Evolutionary conservation across 2,888 invertebrate genomes (phyloP).

Genomic region (Anaspis maculata): DNA sequence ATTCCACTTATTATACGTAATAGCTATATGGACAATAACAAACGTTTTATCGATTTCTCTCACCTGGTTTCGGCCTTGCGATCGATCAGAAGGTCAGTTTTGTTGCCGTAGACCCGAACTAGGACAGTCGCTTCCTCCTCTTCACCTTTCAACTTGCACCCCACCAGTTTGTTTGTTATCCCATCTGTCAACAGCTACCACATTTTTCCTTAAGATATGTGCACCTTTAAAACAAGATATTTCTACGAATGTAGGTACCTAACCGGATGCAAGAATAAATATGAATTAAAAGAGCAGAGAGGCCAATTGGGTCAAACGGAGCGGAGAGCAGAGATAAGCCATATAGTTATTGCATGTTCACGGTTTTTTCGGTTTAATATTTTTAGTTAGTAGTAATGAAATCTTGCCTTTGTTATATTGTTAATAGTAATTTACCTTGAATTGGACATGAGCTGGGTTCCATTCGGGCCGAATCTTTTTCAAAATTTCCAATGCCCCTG

Average conservation of each 20-base stretch:
- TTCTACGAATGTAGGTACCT: too few species aligned
- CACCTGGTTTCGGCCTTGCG: slow-evolving; percentile 72
- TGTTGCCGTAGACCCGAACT: slow-evolving; percentile 85
- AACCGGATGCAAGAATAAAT: slow-evolving; percentile 1
- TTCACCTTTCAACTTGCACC: slow-evolving; percentile 48
- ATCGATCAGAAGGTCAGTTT: slow-evolving; percentile 89
- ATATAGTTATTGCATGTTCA: too few species aligned
- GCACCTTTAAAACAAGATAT: background rate
- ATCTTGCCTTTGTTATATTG: background rate
- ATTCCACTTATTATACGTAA: too few species aligned
- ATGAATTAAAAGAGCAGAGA: background rate
- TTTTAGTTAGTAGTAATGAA: too few species aligned
- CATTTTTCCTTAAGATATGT: slow-evolving; percentile 19
- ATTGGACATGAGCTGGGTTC: slow-evolving; percentile 54
- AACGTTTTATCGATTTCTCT: slow-evolving; percentile 13
- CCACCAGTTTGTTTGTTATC: slow-evolving; percentile 85
- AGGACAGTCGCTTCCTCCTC: slow-evolving; percentile 63
- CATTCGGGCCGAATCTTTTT: slow-evolving; percentile 62
- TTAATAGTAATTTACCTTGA: slow-evolving; percentile 53
- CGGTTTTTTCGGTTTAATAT: too few species aligned
- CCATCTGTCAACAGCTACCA: slow-evolving; percentile 85
- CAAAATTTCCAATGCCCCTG: slow-evolving; percentile 60
- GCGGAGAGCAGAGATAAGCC: too few species aligned
- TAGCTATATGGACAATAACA: too few species aligned
- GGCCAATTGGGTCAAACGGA: too few species aligned